Evolutionary conservation across 2,797 vertebrate genomes (phyloP).

Genomic region (Sebastes dallii): DNA sequence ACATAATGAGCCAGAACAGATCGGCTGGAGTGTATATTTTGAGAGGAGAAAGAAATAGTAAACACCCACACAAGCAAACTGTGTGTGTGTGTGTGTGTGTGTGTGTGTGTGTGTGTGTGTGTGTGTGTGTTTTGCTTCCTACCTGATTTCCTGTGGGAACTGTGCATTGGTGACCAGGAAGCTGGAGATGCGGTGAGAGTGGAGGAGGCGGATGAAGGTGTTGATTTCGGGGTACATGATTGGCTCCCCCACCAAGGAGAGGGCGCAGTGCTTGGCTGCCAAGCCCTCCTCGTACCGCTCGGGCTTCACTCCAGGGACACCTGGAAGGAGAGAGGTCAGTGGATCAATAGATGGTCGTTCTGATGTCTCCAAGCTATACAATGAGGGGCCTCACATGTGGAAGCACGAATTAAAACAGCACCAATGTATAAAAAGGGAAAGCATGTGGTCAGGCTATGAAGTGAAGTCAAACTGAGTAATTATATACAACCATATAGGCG

Average conservation of each 20-base stretch:
- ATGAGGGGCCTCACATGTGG: background rate
- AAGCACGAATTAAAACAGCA: background rate
- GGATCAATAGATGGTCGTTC: background rate
- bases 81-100: background rate
- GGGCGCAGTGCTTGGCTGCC: conserved; percentile 89
- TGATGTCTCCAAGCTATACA: background rate
- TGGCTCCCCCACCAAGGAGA: conserved; percentile 95
- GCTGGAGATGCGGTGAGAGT: conserved; percentile 87
- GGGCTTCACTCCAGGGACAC: conserved; percentile 88
- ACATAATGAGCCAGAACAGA: background rate
- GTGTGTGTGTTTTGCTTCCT: background rate
- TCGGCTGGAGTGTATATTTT: background rate
- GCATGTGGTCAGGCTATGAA: background rate
- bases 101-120: background rate
- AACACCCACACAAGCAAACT: background rate
- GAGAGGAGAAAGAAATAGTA: background rate
- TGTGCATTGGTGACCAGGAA: conserved; percentile 97
- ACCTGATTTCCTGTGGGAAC: conserved; percentile 95
- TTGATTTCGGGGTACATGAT: conserved; percentile 98
- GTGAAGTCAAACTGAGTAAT: background rate
- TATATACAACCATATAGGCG: background rate
- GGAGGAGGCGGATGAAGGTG: conserved; percentile 87
- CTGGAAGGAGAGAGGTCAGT: conserved; percentile 68
- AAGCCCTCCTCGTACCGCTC: conserved; percentile 89
- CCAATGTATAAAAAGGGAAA: background rate